Evolutionary conservation across 2,113 vertebrate genomes (phyloP).

Genomic region (Collichthys lucidus): DNA sequence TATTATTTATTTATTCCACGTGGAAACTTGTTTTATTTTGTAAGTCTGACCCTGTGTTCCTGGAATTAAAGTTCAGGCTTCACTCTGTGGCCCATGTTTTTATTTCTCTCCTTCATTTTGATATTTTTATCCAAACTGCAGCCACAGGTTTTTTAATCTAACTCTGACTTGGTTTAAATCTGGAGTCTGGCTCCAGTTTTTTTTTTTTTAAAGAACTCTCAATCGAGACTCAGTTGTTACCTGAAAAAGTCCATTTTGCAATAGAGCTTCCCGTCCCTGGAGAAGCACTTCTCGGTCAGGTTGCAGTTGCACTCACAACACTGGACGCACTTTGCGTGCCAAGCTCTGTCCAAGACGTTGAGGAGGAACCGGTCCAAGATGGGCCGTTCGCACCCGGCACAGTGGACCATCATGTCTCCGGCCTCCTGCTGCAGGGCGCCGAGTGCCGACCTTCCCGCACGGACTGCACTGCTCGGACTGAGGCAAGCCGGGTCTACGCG

Average conservation of each 20-base stretch:
- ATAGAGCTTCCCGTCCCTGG: slow-evolving; percentile 96
- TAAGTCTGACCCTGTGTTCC: too few species aligned
- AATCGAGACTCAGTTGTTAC: slow-evolving; percentile 78
- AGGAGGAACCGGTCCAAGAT: slow-evolving; percentile 95
- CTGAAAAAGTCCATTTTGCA: slow-evolving; percentile 99
- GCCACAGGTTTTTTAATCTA: not conserved
- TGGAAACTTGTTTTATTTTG: not conserved
- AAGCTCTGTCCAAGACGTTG: slow-evolving; percentile 96
- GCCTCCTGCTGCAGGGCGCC: slow-evolving; percentile 77
- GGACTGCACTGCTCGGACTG: slow-evolving; percentile 81
- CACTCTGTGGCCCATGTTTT: not conserved
- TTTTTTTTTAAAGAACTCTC: too few species aligned
- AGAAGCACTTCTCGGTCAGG: slow-evolving; percentile 97
- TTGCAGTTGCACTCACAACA: slow-evolving; percentile 97
- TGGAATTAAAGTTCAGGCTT: not conserved
- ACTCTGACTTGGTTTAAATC: too few species aligned
- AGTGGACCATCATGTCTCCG: slow-evolving; percentile 95
- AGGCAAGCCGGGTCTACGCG: slow-evolving; percentile 78
- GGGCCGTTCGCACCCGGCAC: slow-evolving; percentile 97
- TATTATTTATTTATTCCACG: not conserved
- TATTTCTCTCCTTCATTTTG: not conserved
- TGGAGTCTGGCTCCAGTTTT: too few species aligned
- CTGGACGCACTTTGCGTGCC: slow-evolving; percentile 97
- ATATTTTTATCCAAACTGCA: not conserved
- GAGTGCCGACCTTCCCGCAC: slow-evolving; percentile 80